phyloP scores from a whole-genome alignment of 1,140 invertebrate species.

The Drosophila biarmipes region DNA sequence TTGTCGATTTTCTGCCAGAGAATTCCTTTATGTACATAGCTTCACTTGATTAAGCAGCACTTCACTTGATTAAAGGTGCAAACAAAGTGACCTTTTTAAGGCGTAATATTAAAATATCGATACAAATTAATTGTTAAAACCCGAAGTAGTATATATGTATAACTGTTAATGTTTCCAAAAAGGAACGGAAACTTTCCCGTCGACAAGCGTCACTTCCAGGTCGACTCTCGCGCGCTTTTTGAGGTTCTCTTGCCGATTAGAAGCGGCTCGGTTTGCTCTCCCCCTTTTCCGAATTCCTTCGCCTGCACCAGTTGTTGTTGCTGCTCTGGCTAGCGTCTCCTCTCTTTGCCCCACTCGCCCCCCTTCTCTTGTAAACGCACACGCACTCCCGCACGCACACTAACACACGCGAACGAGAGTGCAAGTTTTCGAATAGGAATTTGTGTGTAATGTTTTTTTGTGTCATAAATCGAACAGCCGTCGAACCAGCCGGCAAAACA shows the following conservation, averaged over 20 bases:
- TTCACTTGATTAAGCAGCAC: no score
- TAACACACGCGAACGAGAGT: slow-evolving; percentile 3
- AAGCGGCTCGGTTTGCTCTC: slow-evolving; percentile 16
- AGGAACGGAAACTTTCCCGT: not conserved
- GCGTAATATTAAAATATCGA: no score
- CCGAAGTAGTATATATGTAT: no score
- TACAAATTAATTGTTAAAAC: not conserved
- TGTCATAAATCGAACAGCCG: slow-evolving; percentile 23
- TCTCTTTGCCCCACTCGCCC: not conserved
- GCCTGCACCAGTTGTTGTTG: slow-evolving; percentile 3
- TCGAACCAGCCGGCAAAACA: not conserved
- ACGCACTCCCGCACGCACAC: slow-evolving; percentile 3
- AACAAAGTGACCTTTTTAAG: no score
- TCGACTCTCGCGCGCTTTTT: not conserved
- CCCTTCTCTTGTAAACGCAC: not conserved
- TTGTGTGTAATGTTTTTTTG: slow-evolving; percentile 17
- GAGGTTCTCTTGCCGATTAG: not conserved
- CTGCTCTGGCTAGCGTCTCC: no score
- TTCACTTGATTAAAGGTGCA: no score
- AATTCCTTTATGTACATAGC: no score
- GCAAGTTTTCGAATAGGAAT: slow-evolving; percentile 8
- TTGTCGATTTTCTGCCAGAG: no score
- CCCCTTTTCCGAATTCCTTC: not conserved
- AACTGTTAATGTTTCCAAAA: not conserved
- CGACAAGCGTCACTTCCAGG: not conserved